Percentiles rank a stretch among this genome's conserved stretches.
Evolutionary conservation across 2,888 invertebrate species (phyloP).

Genomic region (Lacanobia wlatinum): DNA sequence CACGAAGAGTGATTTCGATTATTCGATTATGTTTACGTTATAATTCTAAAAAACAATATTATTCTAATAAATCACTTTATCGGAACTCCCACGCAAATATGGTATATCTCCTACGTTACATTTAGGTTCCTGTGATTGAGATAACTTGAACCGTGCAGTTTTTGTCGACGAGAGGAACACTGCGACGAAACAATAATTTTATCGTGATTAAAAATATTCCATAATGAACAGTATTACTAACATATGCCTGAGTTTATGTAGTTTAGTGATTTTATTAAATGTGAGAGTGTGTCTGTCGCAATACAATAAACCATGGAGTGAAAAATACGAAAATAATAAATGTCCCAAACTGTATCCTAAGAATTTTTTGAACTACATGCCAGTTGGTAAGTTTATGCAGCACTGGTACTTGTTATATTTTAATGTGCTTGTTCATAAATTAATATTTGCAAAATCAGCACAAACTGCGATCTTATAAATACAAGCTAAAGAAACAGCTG

Average conservation of each 20-base stretch:
- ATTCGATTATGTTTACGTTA: constrained; percentile 42
- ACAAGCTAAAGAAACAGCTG: constrained; percentile 33
- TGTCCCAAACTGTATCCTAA: constrained; percentile 90
- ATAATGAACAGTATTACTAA: constrained; percentile 67
- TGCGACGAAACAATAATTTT: constrained; percentile 41
- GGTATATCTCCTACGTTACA: constrained; percentile 66
- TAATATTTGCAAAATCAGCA: neutral
- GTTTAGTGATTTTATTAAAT: constrained; percentile 74
- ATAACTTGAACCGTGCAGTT: constrained; percentile 59
- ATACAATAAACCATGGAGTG: constrained; percentile 86
- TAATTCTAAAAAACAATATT: constrained; percentile 32
- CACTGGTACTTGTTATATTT: constrained; percentile 4
- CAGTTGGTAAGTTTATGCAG: constrained; percentile 85
- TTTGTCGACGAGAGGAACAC: constrained; percentile 37
- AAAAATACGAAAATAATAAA: constrained; percentile 87
- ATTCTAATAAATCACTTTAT: constrained; percentile 67
- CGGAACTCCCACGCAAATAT: constrained; percentile 76
- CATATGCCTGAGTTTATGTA: constrained; percentile 69
- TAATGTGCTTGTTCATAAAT: neutral
- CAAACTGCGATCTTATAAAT: neutral
- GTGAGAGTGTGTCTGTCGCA: constrained; percentile 78
- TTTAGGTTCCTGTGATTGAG: constrained; percentile 72
- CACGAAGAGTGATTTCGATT: constrained; percentile 41
- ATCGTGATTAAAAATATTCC: constrained; percentile 43
- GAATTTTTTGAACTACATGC: constrained; percentile 90